Base-by-base conservation (phyloP, 2,113 vertebrate species). In the Chionomys nivalis region DNA sequence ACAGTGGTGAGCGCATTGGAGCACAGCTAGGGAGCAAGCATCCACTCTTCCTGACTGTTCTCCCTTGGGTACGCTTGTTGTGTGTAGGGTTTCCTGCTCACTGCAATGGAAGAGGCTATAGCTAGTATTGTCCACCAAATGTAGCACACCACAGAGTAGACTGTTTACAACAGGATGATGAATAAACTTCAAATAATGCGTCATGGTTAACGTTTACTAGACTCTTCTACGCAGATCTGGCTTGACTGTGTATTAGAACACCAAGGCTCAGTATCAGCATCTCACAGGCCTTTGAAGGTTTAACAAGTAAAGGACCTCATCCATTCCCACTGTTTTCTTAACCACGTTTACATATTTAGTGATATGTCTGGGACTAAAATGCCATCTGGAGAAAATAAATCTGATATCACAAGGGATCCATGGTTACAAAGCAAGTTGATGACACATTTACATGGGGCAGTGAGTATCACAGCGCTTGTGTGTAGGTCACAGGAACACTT, bases 101-200 rank as follows among this genome's bases (percentile, higher is more conserved):
- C 47, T 95, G 77, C 72, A 91, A 52, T 16, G 23, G 92, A 78
- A 96, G 75, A 47, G 47, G 26, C 78, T 52, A n/a, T 58, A 63
- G 70, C 52, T 82, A 66, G 73, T 9, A 33, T 0, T 89, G 81
- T 42, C 63, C 73, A 63, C 47, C 36, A 26, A 90, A 82, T 72
- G 87, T 61, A 91, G 87, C 68, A 85, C 81, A 88, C 17, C 8
- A 61, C 85, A 52, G 65, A 92, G 75, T 63, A 90, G 79, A 39
- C 42, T 75, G 90, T 47, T 81, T 81, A 47, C 65, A 87, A 91
- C 42, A 72, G 58, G 76, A 91, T 86, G 93, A 95, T 47, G 65
- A 93, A 81, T 90, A 89, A 96, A 91, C 87, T 78, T 90, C 82
- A 94, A 93, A 82, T 31, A 96, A 26, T 28, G n/a, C 87, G 66